Base-by-base conservation (phyloP, 2,888 invertebrate species). In the Synergus laeviventris region DNA sequence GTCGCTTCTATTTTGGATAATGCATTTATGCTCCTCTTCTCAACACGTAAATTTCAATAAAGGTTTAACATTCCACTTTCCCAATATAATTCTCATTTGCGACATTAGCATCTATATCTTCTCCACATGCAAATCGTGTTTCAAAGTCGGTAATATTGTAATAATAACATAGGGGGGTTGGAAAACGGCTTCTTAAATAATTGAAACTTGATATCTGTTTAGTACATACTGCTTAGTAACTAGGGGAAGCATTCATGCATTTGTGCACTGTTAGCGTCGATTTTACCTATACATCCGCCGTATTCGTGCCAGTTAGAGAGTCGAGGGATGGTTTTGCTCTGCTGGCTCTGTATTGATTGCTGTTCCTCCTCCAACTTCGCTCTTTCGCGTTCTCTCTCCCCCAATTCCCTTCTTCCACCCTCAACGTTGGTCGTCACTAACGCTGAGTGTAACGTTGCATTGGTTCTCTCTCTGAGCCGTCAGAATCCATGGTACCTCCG, bases 281-380 rank as follows among this genome's bases (percentile, higher is more conserved):
- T 76, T 76, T 76, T 85, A 82, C 82, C 83, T 81, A 77, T 84
- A 83, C 81, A 82, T 82, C 79, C 84, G 81, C 81, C 81, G 82
- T 82, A 85, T 84, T 86, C 81, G 86, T 83, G 85, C 81, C 79
- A 81, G 84, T 83, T 84, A 81, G 84, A 82, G 78, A 84, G 83
- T 78, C 83, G 84, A 83, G 87, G 86, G 88, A 89, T 87, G 89
- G 87, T 89, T 89, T 89, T 87, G 87, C 88, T 88, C 87, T 84
- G 88, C 86, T 88, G 86, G 88, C 86, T 87, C 88, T 87, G 89
- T 90, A 89, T 89, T 89, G 90, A 90, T 90, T 90, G 88, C 89
- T 87, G 84, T 87, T 86, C 83, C 87, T 87, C 82, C 82, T 78
- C 83, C 81, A 78, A 76, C 83, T 78, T 82, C 82, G 81, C 81